These are phyloP conservation scores for Microctenopoma steveboyesi DNA, from an alignment of 2,797 vertebrate species.

Conservation along the genomic window DNA sequence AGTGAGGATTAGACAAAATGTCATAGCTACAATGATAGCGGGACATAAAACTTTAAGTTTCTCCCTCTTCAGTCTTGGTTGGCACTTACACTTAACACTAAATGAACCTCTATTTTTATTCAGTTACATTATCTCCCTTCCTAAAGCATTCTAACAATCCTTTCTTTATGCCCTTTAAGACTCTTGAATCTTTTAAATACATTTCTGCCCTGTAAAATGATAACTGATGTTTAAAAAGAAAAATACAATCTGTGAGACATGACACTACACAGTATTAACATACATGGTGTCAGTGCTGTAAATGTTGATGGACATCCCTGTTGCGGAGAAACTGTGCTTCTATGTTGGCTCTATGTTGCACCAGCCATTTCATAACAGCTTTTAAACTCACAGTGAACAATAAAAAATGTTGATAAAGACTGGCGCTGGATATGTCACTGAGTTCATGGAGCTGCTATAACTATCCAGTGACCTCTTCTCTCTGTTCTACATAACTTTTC, in stretches of 20 bases:
- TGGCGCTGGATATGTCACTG: neutral
- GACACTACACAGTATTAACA: neutral
- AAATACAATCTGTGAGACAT: neutral
- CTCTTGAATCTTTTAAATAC: too few species aligned
- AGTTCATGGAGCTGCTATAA: conserved; percentile 5
- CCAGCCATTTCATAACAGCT: neutral
- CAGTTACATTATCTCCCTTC: neutral
- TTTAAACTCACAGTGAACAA: conserved; percentile 8
- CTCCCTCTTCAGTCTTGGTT: neutral
- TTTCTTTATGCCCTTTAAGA: neutral
- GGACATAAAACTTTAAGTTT: neutral
- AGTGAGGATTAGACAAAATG: neutral
- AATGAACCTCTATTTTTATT: neutral
- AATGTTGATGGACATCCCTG: neutral
- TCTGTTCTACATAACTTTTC: neutral
- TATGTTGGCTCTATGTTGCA: neutral
- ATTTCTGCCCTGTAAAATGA: too few species aligned
- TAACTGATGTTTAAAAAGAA: neutral
- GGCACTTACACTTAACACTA: neutral
- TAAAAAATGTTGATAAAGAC: neutral
- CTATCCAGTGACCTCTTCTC: neutral
- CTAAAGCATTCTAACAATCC: neutral
- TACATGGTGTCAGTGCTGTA: neutral
- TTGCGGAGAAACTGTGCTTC: neutral
- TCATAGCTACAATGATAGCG: neutral